Evolutionary conservation across 92 coral and sea anemone species (phyloP), one percentile per base, ranked within the genome.

Genomic region (Isaurus tuberculatus): DNA sequence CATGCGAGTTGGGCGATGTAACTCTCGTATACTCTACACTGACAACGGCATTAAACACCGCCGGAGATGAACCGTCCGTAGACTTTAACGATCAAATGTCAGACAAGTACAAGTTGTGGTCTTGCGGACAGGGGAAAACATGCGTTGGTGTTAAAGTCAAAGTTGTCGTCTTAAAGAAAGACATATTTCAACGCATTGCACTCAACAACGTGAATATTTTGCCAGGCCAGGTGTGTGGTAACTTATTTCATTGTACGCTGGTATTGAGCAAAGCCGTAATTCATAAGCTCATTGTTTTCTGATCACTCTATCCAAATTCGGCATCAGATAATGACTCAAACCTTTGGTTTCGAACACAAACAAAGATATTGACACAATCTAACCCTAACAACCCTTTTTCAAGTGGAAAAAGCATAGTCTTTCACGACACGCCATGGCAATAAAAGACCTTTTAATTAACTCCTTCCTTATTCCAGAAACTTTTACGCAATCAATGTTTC

Each of bases 131-230:
- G 5, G 90, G 91, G 0, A 85, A 75, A 40, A 81, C 61, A 0
- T 91, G 94, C 79, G 65, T 36, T 3, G 94, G 94, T 7, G 61
- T 55, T 6, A 65, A 84, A 36, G 29, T 91, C 11, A 80, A 91
- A 58, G 36, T 81, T 15, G 48, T 91, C 14, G 77, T 67, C 25
- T 81, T 53, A 65, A 70, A 70, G 49, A 19, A 85, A 27, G 86
- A 91, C 33, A 75, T 88, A 61, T 17, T 84, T 70, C 32, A 75
- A 3, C 81, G 81, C 4, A 75, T 75, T 43, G 81, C 81, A 13
- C 30, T 25, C 19, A 75, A 75, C 51, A 46, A 75, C 57, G 23
- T 55, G 30, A 60, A 75, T 51, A 57, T 75, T 31, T 32, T 75
- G n/a, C 34, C 34, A 31, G 32, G 30, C 2, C 69, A 75, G 81